Conservation (phyloP, 1,140 invertebrate species). For the Drosophila ananassae region DNA sequence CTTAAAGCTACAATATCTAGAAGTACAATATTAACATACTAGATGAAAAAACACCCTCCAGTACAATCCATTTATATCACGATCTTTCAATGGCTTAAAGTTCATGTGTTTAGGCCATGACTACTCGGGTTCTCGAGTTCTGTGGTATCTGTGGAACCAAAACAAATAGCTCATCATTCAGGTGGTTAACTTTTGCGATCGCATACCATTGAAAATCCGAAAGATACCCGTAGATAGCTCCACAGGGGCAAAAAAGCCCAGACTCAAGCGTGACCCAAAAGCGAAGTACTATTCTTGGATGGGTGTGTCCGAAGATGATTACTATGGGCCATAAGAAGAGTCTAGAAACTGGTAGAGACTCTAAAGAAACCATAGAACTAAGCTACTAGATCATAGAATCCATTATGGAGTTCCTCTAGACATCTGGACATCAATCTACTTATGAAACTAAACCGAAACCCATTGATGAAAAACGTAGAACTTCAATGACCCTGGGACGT, state of each 20-base stretch:
- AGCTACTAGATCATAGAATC: no score
- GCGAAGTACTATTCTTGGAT: background rate
- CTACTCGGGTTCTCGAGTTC: background rate
- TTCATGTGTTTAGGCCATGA: background rate
- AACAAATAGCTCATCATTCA: conserved; percentile 19
- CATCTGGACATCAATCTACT: background rate
- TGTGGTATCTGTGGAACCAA: background rate
- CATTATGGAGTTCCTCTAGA: no score
- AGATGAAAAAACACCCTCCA: background rate
- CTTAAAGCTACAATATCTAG: no score
- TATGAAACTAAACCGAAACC: background rate
- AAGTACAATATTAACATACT: background rate
- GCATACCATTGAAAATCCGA: conserved; percentile 6
- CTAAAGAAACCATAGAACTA: no score
- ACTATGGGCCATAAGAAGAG: background rate
- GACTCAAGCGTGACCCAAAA: conserved; percentile 15
- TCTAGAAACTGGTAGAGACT: background rate
- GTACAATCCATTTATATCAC: conserved; percentile 1
- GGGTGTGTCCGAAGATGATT: background rate
- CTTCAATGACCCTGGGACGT: background rate
- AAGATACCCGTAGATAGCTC: conserved; percentile 6
- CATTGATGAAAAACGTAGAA: background rate
- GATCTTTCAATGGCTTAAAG: conserved; percentile 31
- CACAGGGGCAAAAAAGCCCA: conserved; percentile 4
- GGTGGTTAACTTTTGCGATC: conserved; percentile 22